Conservation (phyloP, 2,888 invertebrate genomes). For the Siphlonurus alternatus region DNA sequence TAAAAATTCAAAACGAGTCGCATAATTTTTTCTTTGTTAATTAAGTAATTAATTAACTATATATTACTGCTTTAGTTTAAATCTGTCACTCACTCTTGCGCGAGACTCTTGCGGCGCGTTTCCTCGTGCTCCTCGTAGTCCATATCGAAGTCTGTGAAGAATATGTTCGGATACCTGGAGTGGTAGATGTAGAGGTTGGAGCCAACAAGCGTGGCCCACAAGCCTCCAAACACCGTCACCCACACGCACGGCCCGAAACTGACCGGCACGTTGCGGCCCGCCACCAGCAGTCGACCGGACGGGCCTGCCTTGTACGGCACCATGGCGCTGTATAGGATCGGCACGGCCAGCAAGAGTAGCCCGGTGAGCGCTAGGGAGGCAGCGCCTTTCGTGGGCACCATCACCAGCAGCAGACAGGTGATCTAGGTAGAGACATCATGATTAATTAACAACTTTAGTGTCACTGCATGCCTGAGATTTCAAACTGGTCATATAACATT, state of each 20-base stretch:
- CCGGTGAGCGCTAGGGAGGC: not conserved
- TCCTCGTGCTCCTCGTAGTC: not conserved
- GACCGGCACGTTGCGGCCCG: not conserved
- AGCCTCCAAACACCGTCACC: not conserved
- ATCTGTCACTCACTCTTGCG: too few relatives aligned
- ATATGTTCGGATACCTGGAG: not conserved
- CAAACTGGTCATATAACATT: too few relatives aligned
- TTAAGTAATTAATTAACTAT: too few relatives aligned
- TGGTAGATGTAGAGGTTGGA: not conserved
- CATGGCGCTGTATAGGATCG: not conserved
- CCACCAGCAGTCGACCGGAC: not conserved
- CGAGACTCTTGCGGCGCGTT: not conserved
- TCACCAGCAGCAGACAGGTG: not conserved
- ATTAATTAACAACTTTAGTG: not conserved
- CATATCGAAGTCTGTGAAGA: not conserved
- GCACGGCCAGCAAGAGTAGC: not conserved
- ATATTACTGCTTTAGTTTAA: too few relatives aligned
- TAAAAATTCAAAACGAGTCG: too few relatives aligned
- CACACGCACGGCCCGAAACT: not conserved
- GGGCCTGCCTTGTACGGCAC: not conserved
- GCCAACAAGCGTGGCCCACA: not conserved
- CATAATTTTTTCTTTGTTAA: too few relatives aligned
- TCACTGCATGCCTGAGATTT: too few relatives aligned
- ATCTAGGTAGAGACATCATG: not conserved
- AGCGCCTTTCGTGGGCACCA: not conserved